Evolutionary conservation across 2,797 vertebrate genomes (phyloP), one percentile per base, ranked within the genome.

Genomic region (Eleutherodactylus coqui): DNA sequence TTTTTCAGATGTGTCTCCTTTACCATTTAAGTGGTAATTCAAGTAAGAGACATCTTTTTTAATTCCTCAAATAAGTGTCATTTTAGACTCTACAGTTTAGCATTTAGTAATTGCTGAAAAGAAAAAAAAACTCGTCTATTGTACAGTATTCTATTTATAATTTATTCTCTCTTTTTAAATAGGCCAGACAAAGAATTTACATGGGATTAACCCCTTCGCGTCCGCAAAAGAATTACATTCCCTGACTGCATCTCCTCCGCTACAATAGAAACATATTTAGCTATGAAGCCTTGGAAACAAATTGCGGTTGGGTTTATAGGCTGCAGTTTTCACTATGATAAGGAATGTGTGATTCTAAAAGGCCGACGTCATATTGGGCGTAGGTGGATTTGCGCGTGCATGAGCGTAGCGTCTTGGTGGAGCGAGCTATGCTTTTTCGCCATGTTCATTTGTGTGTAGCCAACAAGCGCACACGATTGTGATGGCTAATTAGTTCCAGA

Each of bases 51-150:
- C 86, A 87, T 87, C 86, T 87, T 87, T 84, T 87, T 87, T 87
- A 87, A 84, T 87, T 87, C 76, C 82, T 87, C 86, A 84, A 87
- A 87, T 87, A 87, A 87, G 86, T 87, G 86, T 87, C 86, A 84
- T 87, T 87, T 87, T 84, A 87, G 86, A 87, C 82, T 80, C 82
- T 80, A 75, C 82, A n/a, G 77, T 81, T 87, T 87, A 84, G 55
- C 82, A 87, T 84, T 87, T 87, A 81, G 76, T 84, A 84, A 87
- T 87, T 87, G 86, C 76, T 79, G 34, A 64, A 87, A 84, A 87
- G 75, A 53, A 86, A 82, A 79, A 87, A 83, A 82, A 86, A 64
- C 4, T 72, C 60, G 81, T 32, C 75, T 83, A 62, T 87, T 70
- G 81, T 87, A 78, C 75, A 80, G 82, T 87, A 79, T 87, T 87